Percentiles rank a stretch among this genome's conserved stretches.
Evolutionary conservation across 2,113 vertebrate genomes (phyloP).

Genomic region (Bostrychus sinensis): DNA sequence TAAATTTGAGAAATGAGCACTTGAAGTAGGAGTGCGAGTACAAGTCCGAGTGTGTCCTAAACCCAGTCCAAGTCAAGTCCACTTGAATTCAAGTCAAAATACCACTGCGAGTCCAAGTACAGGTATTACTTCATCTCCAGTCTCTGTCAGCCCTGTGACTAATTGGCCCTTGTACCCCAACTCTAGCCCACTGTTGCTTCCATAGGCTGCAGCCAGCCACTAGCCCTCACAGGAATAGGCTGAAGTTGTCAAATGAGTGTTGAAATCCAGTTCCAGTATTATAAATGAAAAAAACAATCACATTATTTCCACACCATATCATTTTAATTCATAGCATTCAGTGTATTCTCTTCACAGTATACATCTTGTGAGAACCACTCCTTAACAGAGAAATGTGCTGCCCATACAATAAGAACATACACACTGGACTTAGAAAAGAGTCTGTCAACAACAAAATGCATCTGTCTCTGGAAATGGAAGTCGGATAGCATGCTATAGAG

Average conservation of each 20-base stretch:
- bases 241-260: background rate
- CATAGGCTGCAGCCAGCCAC: background rate
- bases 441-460: constrained; percentile 60
- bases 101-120: too few species aligned
- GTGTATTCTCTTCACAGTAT: constrained; percentile 32
- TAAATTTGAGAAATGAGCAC: too few species aligned
- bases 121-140: too few species aligned
- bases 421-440: constrained; percentile 45
- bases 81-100: too few species aligned
- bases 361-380: constrained; percentile 45
- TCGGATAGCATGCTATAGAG: constrained; percentile 74
- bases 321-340: constrained; percentile 71
- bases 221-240: background rate
- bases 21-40: too few species aligned
- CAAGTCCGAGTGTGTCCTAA: too few species aligned
- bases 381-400: constrained; percentile 54
- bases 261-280: background rate
- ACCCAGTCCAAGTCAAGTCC: too few species aligned
- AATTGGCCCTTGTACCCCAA: too few species aligned
- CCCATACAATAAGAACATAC: constrained; percentile 46
- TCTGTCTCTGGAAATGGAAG: constrained; percentile 44
- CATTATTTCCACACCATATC: constrained; percentile 41
- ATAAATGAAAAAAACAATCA: background rate
- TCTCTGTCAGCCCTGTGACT: too few species aligned
- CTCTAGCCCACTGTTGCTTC: background rate